Percentiles rank a stretch among this genome's conserved stretches.
phyloP scores from a whole-genome alignment of 2,888 invertebrate species.

The Oscheius sp. region DNA sequence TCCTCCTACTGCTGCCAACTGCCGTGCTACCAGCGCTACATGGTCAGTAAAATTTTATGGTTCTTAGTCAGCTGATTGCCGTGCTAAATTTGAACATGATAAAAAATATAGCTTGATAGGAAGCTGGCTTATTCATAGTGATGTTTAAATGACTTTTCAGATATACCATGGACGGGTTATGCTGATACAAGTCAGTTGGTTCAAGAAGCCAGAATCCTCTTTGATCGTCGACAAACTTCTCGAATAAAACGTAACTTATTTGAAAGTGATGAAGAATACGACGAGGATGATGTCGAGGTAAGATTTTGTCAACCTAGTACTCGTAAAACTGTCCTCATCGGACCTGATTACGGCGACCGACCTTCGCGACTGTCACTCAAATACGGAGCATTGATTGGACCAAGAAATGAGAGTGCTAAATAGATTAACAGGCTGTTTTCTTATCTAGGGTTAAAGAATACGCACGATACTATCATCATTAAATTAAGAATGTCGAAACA shows the following conservation, averaged over 20 bases:
- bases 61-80: not conserved
- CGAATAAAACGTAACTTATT: constrained; percentile 14
- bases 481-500: too few species aligned
- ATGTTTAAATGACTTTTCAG: too few species aligned
- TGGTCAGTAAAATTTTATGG: not conserved
- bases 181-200: not conserved
- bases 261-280: constrained; percentile 20
- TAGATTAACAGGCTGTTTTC: not conserved
- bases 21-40: constrained; percentile 13
- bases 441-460: too few species aligned
- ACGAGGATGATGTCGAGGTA: constrained; percentile 30
- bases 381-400: not conserved
- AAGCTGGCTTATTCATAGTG: too few species aligned
- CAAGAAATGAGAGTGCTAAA: not conserved
- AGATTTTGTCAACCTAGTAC: not conserved
- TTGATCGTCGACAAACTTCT: not conserved
- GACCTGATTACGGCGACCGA: not conserved
- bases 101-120: too few species aligned
- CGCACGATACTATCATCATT: too few species aligned
- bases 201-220: constrained; percentile 4
- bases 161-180: constrained; percentile 11
- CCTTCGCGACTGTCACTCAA: constrained; percentile 7
- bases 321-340: constrained; percentile 17
- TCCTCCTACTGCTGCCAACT: constrained; percentile 25
- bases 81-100: too few species aligned